Evolutionary conservation across 2,888 invertebrate genomes (phyloP), one percentile per base, ranked within the genome.

Genomic region (Chrysotoxum bicinctum): DNA sequence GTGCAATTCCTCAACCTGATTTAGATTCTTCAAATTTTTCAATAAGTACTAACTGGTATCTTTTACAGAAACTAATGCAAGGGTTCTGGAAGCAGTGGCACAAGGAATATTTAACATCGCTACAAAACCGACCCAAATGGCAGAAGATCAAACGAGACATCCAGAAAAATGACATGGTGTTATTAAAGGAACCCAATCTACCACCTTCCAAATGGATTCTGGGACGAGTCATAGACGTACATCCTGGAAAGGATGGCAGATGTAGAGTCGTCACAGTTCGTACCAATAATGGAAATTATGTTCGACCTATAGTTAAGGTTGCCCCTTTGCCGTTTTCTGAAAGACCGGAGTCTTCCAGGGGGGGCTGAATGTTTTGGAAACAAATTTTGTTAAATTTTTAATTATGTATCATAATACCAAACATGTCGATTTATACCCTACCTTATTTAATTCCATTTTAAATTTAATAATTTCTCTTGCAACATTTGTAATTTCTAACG

Each of bases 61-160:
- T 45, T 4, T 45, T 45, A 21, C 45, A 45, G 19, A 45, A 19
- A 8, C 43, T 43, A 7, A 43, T 64, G 32, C 76, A 85, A 68
- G 64, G 80, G 1, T 77, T 79, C 21, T 84, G 72, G 79, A 75
- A 75, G 32, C 45, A 72, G 1, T 79, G 79, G 75, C 75, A 84
- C 23, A 60, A 43, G 3, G 54, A 77, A 43, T 77, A 60, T 9
- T 21, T 77, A 3, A 69, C 60, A 1, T 77, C 60, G 0, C 8
- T 68, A 37, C 58, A 75, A 30, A 40, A 56, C 9, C 43, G 75
- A 7, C 68, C 58, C 12, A 76, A 58, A 35, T 81, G 75, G 81
- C 70, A 81, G 58, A 62, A 40, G n/a, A 16, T 16, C 12, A n/a
- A 50, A 48, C 9, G 12, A 21, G 37, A 77, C 30, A 14, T 69